phyloP scores from a whole-genome alignment of 1,140 invertebrate genomes.

The Eupeodes corollae region DNA sequence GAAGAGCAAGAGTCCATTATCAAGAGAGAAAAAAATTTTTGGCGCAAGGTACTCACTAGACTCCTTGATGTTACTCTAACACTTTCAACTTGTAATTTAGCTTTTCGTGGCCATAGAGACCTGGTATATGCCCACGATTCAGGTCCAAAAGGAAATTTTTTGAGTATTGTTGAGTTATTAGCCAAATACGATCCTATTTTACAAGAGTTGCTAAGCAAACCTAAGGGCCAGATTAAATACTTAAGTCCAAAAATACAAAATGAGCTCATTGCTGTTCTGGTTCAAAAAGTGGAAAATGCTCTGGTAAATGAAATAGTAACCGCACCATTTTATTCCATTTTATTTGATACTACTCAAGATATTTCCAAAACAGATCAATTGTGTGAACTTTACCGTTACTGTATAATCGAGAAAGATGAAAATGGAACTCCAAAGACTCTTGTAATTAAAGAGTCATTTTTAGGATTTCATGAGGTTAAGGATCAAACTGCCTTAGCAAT shows the following conservation, averaged over 20 bases:
- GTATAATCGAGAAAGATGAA: not conserved
- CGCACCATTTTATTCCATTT: constrained; percentile 10
- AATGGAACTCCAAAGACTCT: too few relatives aligned
- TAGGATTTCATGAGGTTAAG: too few relatives aligned
- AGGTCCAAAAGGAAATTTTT: constrained; percentile 12
- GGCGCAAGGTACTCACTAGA: constrained; percentile 11
- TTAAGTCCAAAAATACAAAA: too few relatives aligned
- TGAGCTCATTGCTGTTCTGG: too few relatives aligned
- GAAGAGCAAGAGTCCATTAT: constrained; percentile 12
- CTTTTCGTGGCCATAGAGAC: constrained; percentile 12
- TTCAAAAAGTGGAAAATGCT: too few relatives aligned
- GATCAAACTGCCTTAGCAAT: too few relatives aligned
- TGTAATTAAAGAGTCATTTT: too few relatives aligned
- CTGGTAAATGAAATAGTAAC: constrained; percentile 11
- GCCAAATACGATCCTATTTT: constrained; percentile 14
- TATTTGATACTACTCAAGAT: constrained; percentile 13
- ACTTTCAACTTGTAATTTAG: constrained; percentile 14
- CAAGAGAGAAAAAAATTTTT: constrained; percentile 13
- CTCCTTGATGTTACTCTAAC: constrained; percentile 2
- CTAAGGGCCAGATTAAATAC: constrained; percentile 9
- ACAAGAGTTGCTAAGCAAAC: constrained; percentile 11
- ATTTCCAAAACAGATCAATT: constrained; percentile 11
- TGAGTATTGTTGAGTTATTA: constrained; percentile 14
- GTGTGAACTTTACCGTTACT: constrained; percentile 8
- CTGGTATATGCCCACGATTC: constrained; percentile 10